These are phyloP conservation scores for Glyptemys insculpta DNA, from an alignment of 2,797 vertebrate species.

Conservation along the genomic window DNA sequence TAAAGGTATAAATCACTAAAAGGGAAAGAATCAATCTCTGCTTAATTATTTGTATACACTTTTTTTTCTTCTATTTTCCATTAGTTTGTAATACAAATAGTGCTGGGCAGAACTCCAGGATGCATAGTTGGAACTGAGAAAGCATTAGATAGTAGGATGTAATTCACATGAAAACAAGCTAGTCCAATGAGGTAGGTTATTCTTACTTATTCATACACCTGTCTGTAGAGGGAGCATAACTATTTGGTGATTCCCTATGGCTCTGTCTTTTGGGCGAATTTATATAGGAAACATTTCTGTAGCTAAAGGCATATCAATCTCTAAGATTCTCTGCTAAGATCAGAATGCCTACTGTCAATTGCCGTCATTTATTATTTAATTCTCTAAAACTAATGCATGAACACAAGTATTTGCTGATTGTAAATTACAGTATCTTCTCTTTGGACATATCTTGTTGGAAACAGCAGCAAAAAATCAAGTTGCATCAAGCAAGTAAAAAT, in stretches of 20 bases:
- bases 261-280: slow-evolving; percentile 25
- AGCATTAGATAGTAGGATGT: slow-evolving; percentile 65
- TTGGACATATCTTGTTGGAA: slow-evolving; percentile 30
- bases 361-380: slow-evolving; percentile 20
- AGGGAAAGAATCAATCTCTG: slow-evolving; percentile 69
- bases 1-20: slow-evolving; percentile 65
- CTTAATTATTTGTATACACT: slow-evolving; percentile 73
- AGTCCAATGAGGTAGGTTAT: slow-evolving; percentile 65
- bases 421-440: slow-evolving; percentile 12
- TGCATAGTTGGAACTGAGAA: slow-evolving; percentile 65
- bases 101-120: slow-evolving; percentile 73
- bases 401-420: slow-evolving; percentile 3
- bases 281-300: slow-evolving; percentile 6
- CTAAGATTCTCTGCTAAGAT: slow-evolving; percentile 1
- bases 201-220: slow-evolving; percentile 67
- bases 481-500: slow-evolving; percentile 38
- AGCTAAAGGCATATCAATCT: slow-evolving; percentile 48
- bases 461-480: slow-evolving; percentile 11
- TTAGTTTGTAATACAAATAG: slow-evolving; percentile 70
- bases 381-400: slow-evolving; percentile 28
- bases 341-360: slow-evolving; percentile 27
- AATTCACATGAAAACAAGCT: slow-evolving; percentile 72
- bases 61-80: slow-evolving; percentile 72
- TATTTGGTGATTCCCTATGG: slow-evolving; percentile 57
- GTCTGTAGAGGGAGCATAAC: slow-evolving; percentile 60